A percentile compares a stretch with the other conserved stretches of the same genome.
Conservation (phyloP, 2,797 vertebrate species). For the Heliangelus exortis region DNA sequence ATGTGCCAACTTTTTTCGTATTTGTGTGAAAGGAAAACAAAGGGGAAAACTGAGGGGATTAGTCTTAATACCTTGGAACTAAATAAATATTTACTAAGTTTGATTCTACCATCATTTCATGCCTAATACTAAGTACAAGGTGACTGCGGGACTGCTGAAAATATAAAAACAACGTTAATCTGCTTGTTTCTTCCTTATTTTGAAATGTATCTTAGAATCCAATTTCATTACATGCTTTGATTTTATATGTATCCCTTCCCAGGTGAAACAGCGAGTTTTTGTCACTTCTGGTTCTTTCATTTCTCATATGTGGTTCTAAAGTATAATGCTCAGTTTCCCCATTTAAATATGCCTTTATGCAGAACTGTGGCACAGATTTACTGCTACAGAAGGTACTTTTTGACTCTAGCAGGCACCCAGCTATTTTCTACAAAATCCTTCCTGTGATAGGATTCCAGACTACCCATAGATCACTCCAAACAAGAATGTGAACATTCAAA, state of each 20-base stretch:
- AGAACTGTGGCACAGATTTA: slow-evolving; percentile 9
- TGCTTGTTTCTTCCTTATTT: background rate
- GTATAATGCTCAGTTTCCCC: background rate
- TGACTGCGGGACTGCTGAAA: slow-evolving; percentile 32
- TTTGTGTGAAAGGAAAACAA: slow-evolving; percentile 28
- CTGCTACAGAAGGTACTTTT: background rate
- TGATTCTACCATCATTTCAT: slow-evolving; percentile 12
- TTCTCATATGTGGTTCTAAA: background rate
- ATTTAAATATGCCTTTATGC: background rate
- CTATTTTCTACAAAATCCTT: slow-evolving; percentile 18
- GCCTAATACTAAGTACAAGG: slow-evolving; percentile 32
- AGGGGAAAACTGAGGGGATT: slow-evolving; percentile 36
- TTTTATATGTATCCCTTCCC: background rate
- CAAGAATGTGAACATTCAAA: background rate
- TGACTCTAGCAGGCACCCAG: background rate
- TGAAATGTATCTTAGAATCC: background rate
- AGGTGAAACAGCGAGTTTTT: background rate
- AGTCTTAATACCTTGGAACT: slow-evolving; percentile 50
- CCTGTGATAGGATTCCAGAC: background rate
- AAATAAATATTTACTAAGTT: slow-evolving; percentile 64
- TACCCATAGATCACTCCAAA: background rate
- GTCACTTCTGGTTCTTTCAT: background rate
- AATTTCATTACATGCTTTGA: background rate
- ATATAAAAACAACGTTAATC: background rate
- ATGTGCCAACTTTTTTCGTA: slow-evolving; percentile 9